Percentiles rank a stretch among this genome's conserved stretches.
phyloP scores from a whole-genome alignment of 2,888 invertebrate species.

The Leucoptera coffeella region DNA sequence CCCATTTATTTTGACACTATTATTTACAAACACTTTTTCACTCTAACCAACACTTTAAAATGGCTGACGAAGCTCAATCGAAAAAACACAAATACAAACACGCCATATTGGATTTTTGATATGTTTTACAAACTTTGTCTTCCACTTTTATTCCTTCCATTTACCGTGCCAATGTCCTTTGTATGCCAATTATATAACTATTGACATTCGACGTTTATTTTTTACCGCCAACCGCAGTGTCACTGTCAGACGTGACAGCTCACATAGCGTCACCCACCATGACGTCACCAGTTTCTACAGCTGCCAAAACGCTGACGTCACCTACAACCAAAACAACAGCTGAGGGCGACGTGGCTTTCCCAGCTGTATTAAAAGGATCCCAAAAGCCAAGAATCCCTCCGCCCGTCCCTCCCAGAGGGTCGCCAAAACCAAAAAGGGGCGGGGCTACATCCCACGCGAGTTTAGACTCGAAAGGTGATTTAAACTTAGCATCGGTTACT shows the following conservation, averaged over 20 bases:
- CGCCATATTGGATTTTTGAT: slow-evolving; percentile 37
- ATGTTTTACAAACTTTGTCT: slow-evolving; percentile 9
- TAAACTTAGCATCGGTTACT: slow-evolving; percentile 28
- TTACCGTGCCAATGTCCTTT: slow-evolving; percentile 10
- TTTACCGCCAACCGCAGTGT: slow-evolving; percentile 19
- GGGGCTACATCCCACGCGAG: slow-evolving; percentile 26
- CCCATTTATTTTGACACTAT: slow-evolving; percentile 11
- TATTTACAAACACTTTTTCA: slow-evolving; percentile 18
- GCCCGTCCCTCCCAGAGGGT: slow-evolving; percentile 81
- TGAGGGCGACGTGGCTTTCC: slow-evolving; percentile 59
- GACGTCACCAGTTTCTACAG: slow-evolving; percentile 36
- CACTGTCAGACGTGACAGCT: slow-evolving; percentile 50
- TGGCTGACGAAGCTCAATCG: slow-evolving; percentile 43
- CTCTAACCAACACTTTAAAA: slow-evolving; percentile 33
- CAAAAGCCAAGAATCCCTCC: slow-evolving; percentile 76
- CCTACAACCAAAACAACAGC: slow-evolving; percentile 21
- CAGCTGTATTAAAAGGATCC: slow-evolving; percentile 68
- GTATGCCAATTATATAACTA: slow-evolving; percentile 1
- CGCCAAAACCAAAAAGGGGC: slow-evolving; percentile 59
- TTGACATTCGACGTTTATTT: not conserved
- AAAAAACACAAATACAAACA: slow-evolving; percentile 50
- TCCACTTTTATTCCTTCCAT: slow-evolving; percentile 20
- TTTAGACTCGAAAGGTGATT: slow-evolving; percentile 42
- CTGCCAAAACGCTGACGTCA: slow-evolving; percentile 21
- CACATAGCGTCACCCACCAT: slow-evolving; percentile 44